Conservation (phyloP, 2,888 invertebrate genomes). For the Cheilosia vulpina region DNA sequence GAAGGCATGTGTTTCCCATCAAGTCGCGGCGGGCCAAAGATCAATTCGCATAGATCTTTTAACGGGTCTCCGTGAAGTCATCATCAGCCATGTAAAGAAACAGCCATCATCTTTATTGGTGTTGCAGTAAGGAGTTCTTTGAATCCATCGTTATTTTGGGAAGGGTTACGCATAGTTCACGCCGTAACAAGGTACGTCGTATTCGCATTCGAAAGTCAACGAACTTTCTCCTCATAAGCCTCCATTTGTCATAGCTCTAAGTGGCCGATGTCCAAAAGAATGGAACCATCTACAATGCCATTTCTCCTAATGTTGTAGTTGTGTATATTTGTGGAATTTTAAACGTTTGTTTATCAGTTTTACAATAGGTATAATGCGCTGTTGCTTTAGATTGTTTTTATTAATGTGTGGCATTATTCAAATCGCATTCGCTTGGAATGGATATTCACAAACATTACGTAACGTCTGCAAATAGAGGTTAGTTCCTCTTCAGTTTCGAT, state of each 20-base stretch:
- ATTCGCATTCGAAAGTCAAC: slow-evolving; percentile 42
- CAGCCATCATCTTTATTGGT: slow-evolving; percentile 26
- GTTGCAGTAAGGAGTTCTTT: slow-evolving; percentile 50
- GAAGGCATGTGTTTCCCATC: slow-evolving; percentile 27
- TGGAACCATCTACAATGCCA: slow-evolving; percentile 10
- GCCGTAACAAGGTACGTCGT: not conserved
- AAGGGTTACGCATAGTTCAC: slow-evolving; percentile 43
- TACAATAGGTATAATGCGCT: slow-evolving; percentile 29
- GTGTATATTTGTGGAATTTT: slow-evolving; percentile 9
- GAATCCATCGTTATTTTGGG: slow-evolving; percentile 23
- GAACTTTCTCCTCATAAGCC: slow-evolving; percentile 51
- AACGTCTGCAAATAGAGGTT: slow-evolving; percentile 38
- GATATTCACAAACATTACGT: slow-evolving; percentile 38
- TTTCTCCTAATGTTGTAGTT: slow-evolving; percentile 26
- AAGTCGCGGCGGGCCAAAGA: slow-evolving; percentile 22
- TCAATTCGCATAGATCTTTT: slow-evolving; percentile 32
- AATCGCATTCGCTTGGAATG: not conserved
- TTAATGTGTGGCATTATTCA: slow-evolving; percentile 18
- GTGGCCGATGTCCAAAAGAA: slow-evolving; percentile 13
- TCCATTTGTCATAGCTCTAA: slow-evolving; percentile 6
- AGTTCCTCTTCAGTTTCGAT: slow-evolving; percentile 38
- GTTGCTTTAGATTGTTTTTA: slow-evolving; percentile 30
- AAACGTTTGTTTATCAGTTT: slow-evolving; percentile 37
- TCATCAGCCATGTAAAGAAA: slow-evolving; percentile 24
- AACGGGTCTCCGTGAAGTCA: slow-evolving; percentile 42